A percentile compares a stretch with the other conserved stretches of the same genome.
These are phyloP conservation scores for Hirundo rustica DNA, from an alignment of 2,797 vertebrate genomes.

Conservation along the genomic window DNA sequence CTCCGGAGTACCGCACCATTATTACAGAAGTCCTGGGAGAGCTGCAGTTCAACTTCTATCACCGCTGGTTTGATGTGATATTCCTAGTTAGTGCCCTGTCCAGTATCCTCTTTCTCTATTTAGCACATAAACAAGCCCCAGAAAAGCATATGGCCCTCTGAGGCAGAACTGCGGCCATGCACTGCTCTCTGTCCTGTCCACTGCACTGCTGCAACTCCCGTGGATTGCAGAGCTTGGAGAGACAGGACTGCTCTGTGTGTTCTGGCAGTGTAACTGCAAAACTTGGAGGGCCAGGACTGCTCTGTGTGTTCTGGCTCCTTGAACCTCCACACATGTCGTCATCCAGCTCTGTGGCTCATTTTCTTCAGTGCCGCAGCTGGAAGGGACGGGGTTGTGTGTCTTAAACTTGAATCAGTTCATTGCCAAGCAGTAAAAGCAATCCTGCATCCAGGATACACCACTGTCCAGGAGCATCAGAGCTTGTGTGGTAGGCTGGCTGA, in stretches of 20 bases:
- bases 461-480: neutral
- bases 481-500: neutral
- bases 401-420: neutral
- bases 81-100: slow-evolving; percentile 98
- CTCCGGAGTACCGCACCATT: slow-evolving; percentile 93
- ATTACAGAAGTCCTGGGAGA: slow-evolving; percentile 95
- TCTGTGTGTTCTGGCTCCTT: neutral
- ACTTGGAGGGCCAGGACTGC: neutral
- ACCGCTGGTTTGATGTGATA: slow-evolving; percentile 99
- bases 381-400: neutral
- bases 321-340: neutral
- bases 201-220: neutral
- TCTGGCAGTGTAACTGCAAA: neutral
- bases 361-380: neutral
- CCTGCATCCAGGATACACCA: neutral
- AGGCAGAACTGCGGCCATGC: neutral
- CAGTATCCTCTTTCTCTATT: slow-evolving; percentile 97
- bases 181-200: neutral
- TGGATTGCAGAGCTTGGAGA: neutral
- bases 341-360: neutral
- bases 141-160: slow-evolving; percentile 91
- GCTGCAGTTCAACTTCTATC: slow-evolving; percentile 98
- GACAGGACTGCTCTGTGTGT: neutral
- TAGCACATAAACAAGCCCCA: slow-evolving; percentile 97
- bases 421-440: neutral